These are phyloP conservation scores for Oxystoma pomonae DNA, from an alignment of 2,888 invertebrate genomes.

Conservation along the genomic window DNA sequence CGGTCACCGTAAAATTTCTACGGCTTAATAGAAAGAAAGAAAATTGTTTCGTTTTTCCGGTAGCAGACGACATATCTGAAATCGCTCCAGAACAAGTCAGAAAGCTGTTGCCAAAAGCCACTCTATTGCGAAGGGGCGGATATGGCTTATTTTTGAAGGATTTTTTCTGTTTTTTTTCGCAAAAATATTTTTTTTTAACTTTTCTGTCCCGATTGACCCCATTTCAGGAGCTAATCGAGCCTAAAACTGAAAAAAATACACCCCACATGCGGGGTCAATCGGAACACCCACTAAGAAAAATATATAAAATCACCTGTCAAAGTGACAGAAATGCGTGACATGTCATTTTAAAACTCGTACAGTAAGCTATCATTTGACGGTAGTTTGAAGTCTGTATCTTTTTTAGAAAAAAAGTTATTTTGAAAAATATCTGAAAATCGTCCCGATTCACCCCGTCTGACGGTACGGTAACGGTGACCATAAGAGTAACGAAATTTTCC, in stretches of 20 bases:
- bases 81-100: neutral
- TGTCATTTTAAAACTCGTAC: neutral
- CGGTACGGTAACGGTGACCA: no score
- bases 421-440: neutral
- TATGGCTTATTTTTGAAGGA: neutral
- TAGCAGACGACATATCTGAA: neutral
- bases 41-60: no score
- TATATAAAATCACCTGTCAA: neutral
- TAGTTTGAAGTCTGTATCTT: neutral
- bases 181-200: neutral
- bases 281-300: neutral
- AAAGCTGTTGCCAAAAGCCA: neutral
- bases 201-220: neutral
- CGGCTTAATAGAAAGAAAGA: neutral
- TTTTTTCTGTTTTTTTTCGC: neutral
- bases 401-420: neutral
- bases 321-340: neutral
- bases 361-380: neutral
- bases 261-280: no score
- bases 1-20: neutral
- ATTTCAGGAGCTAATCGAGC: neutral
- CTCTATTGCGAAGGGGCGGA: neutral
- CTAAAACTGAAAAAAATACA: neutral
- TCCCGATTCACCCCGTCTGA: neutral
- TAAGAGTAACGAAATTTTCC: no score